A percentile compares a stretch with the other conserved stretches of the same genome.
Conservation (phyloP, 2,888 invertebrate genomes). For the Physocephala rufipes region DNA sequence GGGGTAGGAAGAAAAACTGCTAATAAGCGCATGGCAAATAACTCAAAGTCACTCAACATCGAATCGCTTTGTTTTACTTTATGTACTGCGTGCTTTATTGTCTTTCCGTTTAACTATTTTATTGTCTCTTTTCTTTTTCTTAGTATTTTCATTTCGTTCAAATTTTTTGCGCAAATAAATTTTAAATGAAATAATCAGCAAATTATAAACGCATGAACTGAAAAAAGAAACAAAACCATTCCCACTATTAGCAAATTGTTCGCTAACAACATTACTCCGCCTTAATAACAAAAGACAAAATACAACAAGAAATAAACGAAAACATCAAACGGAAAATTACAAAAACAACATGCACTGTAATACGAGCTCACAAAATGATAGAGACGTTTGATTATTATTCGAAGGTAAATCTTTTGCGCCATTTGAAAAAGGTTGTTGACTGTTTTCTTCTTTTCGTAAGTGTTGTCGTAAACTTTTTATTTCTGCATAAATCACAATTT, state of each 20-base stretch:
- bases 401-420: constrained; percentile 36
- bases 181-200: background rate
- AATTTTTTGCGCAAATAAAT: background rate
- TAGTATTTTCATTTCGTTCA: too few species aligned
- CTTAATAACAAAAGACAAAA: background rate
- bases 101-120: too few species aligned
- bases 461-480: background rate
- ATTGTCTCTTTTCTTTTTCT: background rate
- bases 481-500: background rate
- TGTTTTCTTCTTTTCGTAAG: background rate
- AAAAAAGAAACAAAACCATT: constrained; percentile 4
- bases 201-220: background rate
- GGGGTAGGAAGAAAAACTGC: too few species aligned
- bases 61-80: too few species aligned
- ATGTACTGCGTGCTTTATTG: too few species aligned
- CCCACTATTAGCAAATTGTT: background rate
- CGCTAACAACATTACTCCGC: constrained; percentile 2
- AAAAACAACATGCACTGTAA: constrained; percentile 9
- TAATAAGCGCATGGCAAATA: too few species aligned
- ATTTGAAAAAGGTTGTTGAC: constrained; percentile 36
- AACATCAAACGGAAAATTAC: background rate
- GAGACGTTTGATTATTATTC: constrained; percentile 29
- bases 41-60: too few species aligned
- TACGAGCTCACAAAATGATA: constrained; percentile 33
- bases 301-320: constrained; percentile 1